Percentiles rank a stretch among this genome's conserved stretches.
These are phyloP conservation scores for Sebastes steindachneri DNA, from an alignment of 2,797 vertebrate genomes.

Conservation along the genomic window DNA sequence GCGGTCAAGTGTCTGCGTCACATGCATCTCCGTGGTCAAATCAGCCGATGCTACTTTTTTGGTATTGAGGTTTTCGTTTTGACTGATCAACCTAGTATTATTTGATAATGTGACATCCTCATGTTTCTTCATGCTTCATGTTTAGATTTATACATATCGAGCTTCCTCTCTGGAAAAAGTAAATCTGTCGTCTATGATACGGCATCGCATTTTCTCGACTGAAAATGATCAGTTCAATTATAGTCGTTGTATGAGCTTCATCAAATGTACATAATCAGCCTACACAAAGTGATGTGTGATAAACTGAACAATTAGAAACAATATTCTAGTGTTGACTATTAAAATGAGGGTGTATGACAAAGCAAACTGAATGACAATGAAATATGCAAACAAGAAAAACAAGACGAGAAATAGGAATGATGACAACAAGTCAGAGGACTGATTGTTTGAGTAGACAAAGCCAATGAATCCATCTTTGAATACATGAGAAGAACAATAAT, in stretches of 20 bases:
- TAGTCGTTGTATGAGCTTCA: background rate
- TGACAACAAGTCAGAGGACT: background rate
- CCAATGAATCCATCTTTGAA: slow-evolving; percentile 19
- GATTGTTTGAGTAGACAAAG: slow-evolving; percentile 16
- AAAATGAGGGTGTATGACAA: background rate
- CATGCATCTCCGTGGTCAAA: too few species aligned
- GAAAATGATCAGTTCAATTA: background rate
- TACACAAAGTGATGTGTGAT: background rate
- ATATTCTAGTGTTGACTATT: background rate
- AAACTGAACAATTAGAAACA: background rate
- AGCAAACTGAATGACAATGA: background rate
- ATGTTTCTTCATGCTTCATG: background rate
- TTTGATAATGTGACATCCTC: background rate
- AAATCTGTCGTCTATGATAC: background rate
- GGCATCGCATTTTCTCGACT: background rate
- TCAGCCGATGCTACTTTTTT: background rate
- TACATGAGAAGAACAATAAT: slow-evolving; percentile 12
- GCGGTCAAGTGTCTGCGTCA: too few species aligned
- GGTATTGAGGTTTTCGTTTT: background rate
- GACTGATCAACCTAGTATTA: background rate
- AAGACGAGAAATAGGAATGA: background rate
- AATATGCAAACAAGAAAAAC: slow-evolving; percentile 4
- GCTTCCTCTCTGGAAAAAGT: background rate
- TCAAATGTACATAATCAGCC: background rate
- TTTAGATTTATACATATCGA: background rate